These are phyloP conservation scores for Sesia bembeciformis DNA, from an alignment of 2,888 invertebrate species.

Conservation along the genomic window DNA sequence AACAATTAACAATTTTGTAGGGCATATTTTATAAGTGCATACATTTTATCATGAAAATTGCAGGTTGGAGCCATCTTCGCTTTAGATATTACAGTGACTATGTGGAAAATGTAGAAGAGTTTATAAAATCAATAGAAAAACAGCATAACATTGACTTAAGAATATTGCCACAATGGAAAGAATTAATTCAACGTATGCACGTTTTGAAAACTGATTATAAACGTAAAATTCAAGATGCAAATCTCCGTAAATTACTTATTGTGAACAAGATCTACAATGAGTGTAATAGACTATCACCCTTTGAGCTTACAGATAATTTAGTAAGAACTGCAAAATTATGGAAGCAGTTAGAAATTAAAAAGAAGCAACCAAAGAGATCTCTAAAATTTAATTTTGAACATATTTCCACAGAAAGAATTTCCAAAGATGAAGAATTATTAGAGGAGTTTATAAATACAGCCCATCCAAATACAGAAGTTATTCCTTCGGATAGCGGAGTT, in stretches of 20 bases:
- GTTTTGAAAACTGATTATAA: slow-evolving; percentile 27
- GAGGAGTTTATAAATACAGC: slow-evolving; percentile 16
- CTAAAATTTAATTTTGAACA: background rate
- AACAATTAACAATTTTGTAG: too few species aligned
- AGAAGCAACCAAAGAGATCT: slow-evolving; percentile 3
- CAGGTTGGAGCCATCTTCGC: slow-evolving; percentile 34
- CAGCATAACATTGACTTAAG: slow-evolving; percentile 39
- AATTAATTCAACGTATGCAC: slow-evolving; percentile 34
- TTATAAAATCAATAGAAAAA: slow-evolving; percentile 37
- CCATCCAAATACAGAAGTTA: slow-evolving; percentile 43
- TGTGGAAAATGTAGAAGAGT: slow-evolving; percentile 28
- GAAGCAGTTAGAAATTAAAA: slow-evolving; percentile 19
- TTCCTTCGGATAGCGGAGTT: slow-evolving; percentile 7
- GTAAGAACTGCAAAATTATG: slow-evolving; percentile 42
- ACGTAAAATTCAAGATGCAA: slow-evolving; percentile 31
- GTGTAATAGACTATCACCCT: slow-evolving; percentile 39
- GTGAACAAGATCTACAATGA: slow-evolving; percentile 42
- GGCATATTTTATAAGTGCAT: too few species aligned
- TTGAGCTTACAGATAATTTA: slow-evolving; percentile 37
- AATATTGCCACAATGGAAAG: slow-evolving; percentile 40
- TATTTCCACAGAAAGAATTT: background rate
- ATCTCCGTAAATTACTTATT: slow-evolving; percentile 35
- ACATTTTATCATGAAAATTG: too few species aligned
- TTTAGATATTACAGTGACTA: slow-evolving; percentile 29
- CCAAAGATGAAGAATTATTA: slow-evolving; percentile 11